Base-by-base conservation (phyloP, 2,888 invertebrate genomes). In the Acanthosepion esculentum region DNA sequence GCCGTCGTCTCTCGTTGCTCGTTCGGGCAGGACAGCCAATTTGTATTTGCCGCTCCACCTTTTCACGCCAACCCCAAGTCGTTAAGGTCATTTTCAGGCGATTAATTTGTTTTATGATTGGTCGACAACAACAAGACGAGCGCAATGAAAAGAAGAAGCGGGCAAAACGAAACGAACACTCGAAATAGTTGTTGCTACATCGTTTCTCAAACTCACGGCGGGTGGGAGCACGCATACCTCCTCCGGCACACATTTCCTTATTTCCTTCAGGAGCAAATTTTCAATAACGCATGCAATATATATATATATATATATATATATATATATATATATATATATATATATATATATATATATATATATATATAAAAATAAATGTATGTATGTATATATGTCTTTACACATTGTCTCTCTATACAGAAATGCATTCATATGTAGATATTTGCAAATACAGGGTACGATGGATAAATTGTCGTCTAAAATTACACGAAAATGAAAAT, bases 21-120 rank as follows among this genome's bases (percentile, higher is more conserved):
- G 55, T 55, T 55, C 20, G 64, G 29, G n/a, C 12, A n/a, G n/a
- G 78, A 78, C 78, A 78, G n/a, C n/a, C n/a, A 78, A 78, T 78
- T 78, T 78, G n/a, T 78, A 78, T 78, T n/a, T n/a, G n/a, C n/a
- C 29, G 8, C n/a, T 12, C n/a, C 78, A n/a, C n/a, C n/a, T n/a
- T n/a, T n/a, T n/a, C 78, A 10, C 78, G n/a, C n/a, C 78, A n/a
- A 10, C 78, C 78, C n/a, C n/a, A 78, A 78, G 78, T 78, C 78
- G 78, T 78, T 78, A 78, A 78, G 78, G 78, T 78, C 78, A 78
- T 78, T 78, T 78, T 78, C 78, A 78, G 78, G n/a, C 78, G 78
- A 78, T 78, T 78, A 78, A 78, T n/a, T 78, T 78, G n/a, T 78
- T 78, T 78, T 78, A 78, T 78, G 78, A 78, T 78, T 78, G 78